Evolutionary conservation across 2,888 invertebrate genomes (phyloP), one percentile per base, ranked within the genome.

Genomic region (Tetranychus truncatus): DNA sequence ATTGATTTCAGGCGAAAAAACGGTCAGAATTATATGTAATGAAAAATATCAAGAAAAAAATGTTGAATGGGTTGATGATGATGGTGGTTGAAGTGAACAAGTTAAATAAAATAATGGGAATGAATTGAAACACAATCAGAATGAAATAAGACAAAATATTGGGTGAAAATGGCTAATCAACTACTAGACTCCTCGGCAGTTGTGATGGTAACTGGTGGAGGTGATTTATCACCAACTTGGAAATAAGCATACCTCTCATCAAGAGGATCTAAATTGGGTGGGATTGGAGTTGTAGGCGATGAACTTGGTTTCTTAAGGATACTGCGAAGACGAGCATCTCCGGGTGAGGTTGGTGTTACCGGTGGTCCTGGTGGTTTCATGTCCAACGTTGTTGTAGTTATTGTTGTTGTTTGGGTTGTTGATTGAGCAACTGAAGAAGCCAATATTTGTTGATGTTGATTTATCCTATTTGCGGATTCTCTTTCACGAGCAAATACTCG

Each of bases 301-400:
- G 69, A 69, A 21, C 20, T 21, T 15, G 76, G 75, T 46, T 79
- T 79, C 75, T 79, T 79, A 6, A 79, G 69, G 45, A 79, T 79
- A 21, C 78, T 76, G 44, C 79, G 73, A 0, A 79, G 75, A 18
- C 78, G 73, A 21, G 77, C 78, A 71, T 78, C 79, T 45, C 77
- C 76, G n/a, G 76, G 77, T 11, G 77, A 77, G 18, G 76, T 76
- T 20, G 78, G 78, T 8, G 78, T 77, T 6, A 77, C 65, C 7
- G 78, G 77, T 8, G 77, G 67, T 55, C 55, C 55, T 6, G 7
- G 55, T 45, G 74, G 77, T 75, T 75, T 72, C 20, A 45, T 44
- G 6, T 71, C 72, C 74, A 69, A 20, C 5, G 69, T 20, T 55
- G 55, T 15, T 1, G 55, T 55, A 15, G 55, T 55, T 15, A 15